These are phyloP conservation scores for Oceanodroma leucorhoa DNA, from an alignment of 2,797 vertebrate genomes.

Conservation along the genomic window DNA sequence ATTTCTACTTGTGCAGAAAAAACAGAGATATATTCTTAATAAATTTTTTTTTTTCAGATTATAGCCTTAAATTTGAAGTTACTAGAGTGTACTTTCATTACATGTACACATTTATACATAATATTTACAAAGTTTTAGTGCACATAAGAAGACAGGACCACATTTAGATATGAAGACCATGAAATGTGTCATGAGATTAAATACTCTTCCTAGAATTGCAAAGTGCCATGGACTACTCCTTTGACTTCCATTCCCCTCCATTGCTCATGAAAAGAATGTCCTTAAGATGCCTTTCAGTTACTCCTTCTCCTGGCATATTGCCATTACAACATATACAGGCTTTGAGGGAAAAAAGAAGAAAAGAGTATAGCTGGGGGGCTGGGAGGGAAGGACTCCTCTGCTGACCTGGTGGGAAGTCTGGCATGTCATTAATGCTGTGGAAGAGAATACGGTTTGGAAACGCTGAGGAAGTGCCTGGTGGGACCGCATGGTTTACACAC, in stretches of 20 bases:
- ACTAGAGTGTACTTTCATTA: not conserved
- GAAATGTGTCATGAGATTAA: not conserved
- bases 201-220: not conserved
- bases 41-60: not conserved
- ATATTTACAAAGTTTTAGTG: not conserved
- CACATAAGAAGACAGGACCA: not conserved
- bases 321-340: not conserved
- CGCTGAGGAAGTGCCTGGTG: not conserved
- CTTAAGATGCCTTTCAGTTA: not conserved
- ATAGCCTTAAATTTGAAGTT: not conserved
- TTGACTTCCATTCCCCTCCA: not conserved
- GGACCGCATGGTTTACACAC: not conserved
- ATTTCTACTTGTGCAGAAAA: not conserved
- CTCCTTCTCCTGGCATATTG: not conserved
- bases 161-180: not conserved
- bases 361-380: rapidly evolving
- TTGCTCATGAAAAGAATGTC: not conserved
- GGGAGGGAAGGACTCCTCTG: not conserved
- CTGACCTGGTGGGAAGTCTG: not conserved
- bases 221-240: not conserved
- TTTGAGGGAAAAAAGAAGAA: not conserved
- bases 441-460: not conserved
- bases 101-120: not conserved
- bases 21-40: not conserved
- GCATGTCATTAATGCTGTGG: not conserved